A percentile compares a stretch with the other conserved stretches of the same genome.
phyloP scores from a whole-genome alignment of 2,888 invertebrate genomes.

The Zygaena filipendulae region DNA sequence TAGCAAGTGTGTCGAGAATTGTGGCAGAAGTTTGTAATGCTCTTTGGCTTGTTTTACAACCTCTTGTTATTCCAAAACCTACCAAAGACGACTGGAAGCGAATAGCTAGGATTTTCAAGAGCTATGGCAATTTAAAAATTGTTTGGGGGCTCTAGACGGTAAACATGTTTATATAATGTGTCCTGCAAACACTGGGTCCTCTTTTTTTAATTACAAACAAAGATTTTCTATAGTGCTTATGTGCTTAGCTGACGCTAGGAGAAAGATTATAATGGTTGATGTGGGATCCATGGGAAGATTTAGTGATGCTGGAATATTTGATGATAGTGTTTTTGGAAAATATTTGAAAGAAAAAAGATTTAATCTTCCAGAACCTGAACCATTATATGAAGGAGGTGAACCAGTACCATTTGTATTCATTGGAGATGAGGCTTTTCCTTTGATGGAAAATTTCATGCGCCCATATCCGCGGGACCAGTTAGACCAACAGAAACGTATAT shows the following conservation, averaged over 20 bases:
- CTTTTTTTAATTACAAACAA: conserved; percentile 14
- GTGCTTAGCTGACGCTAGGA: conserved; percentile 13
- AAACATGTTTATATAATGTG: conserved; percentile 9
- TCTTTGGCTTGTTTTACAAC: conserved; percentile 15
- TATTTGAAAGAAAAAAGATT: conserved; percentile 15
- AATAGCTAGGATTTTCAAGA: conserved; percentile 18
- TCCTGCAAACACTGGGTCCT: conserved; percentile 14
- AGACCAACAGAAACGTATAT: conserved; percentile 18
- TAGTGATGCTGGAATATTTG: conserved; percentile 15
- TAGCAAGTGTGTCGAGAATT: conserved; percentile 15
- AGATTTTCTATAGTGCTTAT: conserved; percentile 12
- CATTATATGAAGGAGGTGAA: conserved; percentile 14
- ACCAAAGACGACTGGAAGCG: conserved; percentile 13
- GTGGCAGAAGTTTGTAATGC: conserved; percentile 14
- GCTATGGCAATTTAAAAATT: conserved; percentile 17
- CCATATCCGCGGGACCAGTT: conserved; percentile 19
- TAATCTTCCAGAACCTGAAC: conserved; percentile 14
- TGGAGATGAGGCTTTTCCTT: conserved; percentile 16
- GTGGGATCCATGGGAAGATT: conserved; percentile 15
- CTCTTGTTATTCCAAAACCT: conserved; percentile 15
- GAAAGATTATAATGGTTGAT: conserved; percentile 15
- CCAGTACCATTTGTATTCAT: conserved; percentile 18
- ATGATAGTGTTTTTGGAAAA: conserved; percentile 14
- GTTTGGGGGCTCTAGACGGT: conserved; percentile 11
- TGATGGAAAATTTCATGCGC: conserved; percentile 17